Conservation (phyloP, 1,140 invertebrate species). For the Solenopsis fugax region DNA sequence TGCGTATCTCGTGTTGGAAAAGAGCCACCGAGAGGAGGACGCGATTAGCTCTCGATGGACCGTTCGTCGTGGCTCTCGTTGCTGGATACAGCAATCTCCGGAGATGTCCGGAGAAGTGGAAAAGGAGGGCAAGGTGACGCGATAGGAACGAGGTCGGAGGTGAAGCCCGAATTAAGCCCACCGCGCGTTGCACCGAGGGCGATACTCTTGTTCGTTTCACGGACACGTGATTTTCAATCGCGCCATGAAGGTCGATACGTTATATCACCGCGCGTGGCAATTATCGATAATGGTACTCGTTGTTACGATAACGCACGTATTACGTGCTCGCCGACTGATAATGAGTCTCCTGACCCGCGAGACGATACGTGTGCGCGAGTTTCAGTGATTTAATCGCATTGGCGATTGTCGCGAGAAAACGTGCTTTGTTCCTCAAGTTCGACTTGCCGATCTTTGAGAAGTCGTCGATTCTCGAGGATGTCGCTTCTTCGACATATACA, state of each 20-base stretch:
- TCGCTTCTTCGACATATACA: too few species aligned
- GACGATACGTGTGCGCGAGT: background rate
- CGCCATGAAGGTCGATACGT: background rate
- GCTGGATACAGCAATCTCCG: background rate
- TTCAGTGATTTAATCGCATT: background rate
- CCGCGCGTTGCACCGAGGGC: background rate
- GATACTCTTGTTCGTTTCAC: background rate
- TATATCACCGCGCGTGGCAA: background rate
- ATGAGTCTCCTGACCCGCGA: background rate
- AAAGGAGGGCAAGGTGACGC: conserved; percentile 67
- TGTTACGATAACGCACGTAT: background rate
- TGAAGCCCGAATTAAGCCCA: conserved; percentile 39
- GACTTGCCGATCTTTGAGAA: background rate
- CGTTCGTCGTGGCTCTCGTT: background rate
- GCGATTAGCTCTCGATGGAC: background rate
- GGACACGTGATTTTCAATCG: conserved; percentile 6
- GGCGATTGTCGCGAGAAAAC: background rate
- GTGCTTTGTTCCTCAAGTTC: background rate
- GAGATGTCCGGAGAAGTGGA: background rate
- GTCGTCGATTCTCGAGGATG: background rate
- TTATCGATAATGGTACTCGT: conserved; percentile 14
- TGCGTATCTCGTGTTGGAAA: too few species aligned
- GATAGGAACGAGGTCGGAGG: conserved; percentile 31
- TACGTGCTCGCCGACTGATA: background rate
- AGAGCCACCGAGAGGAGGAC: too few species aligned